Conservation (phyloP, 2,113 vertebrate genomes). For the Tetraodon nigroviridis region DNA sequence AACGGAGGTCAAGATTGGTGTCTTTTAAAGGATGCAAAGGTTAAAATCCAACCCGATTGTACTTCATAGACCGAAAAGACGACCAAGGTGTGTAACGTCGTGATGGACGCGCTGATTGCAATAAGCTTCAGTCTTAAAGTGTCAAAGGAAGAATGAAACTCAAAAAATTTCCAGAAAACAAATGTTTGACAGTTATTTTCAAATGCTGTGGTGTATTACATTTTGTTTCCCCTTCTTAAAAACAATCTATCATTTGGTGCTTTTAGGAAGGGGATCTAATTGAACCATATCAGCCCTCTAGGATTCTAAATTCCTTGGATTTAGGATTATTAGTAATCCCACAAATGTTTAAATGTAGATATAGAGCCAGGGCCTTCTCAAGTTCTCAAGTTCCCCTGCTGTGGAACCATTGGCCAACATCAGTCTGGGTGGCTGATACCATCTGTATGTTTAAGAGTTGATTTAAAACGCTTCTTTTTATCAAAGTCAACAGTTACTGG, state of each 20-base stretch:
- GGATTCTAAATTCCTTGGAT: conserved; percentile 67
- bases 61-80: conserved; percentile 81
- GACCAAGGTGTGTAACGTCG: conserved; percentile 84
- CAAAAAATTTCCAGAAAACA: background rate
- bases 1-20: no score
- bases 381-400: no score
- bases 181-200: background rate
- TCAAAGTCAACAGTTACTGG: no score
- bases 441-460: no score
- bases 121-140: conserved; percentile 65
- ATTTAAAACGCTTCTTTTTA: no score
- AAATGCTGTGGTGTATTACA: background rate
- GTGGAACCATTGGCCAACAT: no score
- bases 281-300: conserved; percentile 76
- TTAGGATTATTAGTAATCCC: no score
- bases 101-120: conserved; percentile 87
- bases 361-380: no score
- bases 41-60: background rate
- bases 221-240: background rate
- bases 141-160: background rate
- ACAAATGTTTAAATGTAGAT: no score
- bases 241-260: background rate
- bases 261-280: conserved; percentile 90
- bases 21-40: no score
- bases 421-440: no score